A percentile compares a stretch with the other conserved stretches of the same genome.
Evolutionary conservation across 2,797 vertebrate genomes (phyloP).

Genomic region (Alectoris magna): DNA sequence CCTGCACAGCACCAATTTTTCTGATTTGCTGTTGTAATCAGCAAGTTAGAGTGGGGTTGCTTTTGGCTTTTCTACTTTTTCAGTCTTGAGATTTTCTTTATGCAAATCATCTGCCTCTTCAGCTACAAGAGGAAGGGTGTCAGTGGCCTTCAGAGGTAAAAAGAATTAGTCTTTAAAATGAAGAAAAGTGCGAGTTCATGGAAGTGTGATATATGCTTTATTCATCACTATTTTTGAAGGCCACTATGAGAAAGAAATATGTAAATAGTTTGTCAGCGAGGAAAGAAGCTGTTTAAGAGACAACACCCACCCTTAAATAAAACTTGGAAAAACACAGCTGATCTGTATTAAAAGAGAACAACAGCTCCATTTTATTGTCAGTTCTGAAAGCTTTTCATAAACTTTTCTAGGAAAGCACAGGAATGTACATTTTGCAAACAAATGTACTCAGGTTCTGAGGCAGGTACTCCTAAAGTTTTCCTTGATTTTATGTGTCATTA

Average conservation of each 20-base stretch:
- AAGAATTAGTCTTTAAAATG: background rate
- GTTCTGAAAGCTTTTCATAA: background rate
- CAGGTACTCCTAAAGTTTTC: background rate
- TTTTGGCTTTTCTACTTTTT: background rate
- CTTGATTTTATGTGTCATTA: background rate
- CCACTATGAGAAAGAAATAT: background rate
- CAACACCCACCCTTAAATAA: background rate
- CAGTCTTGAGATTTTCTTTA: background rate
- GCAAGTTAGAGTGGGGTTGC: background rate
- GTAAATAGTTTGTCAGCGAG: background rate
- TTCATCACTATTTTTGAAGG: background rate
- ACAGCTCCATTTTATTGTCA: background rate
- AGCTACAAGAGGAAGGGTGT: background rate
- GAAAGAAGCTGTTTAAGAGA: background rate
- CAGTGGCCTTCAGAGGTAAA: background rate
- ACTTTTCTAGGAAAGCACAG: background rate
- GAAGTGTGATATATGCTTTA: background rate
- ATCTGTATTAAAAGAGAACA: background rate
- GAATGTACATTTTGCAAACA: background rate
- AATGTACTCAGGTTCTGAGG: background rate
- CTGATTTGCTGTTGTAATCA: background rate
- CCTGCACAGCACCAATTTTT: background rate
- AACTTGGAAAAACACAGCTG: background rate
- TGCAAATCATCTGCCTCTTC: background rate
- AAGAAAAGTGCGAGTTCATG: rapidly evolving